Conservation (phyloP, 2,888 invertebrate species). For the Lochmaea crataegi region DNA sequence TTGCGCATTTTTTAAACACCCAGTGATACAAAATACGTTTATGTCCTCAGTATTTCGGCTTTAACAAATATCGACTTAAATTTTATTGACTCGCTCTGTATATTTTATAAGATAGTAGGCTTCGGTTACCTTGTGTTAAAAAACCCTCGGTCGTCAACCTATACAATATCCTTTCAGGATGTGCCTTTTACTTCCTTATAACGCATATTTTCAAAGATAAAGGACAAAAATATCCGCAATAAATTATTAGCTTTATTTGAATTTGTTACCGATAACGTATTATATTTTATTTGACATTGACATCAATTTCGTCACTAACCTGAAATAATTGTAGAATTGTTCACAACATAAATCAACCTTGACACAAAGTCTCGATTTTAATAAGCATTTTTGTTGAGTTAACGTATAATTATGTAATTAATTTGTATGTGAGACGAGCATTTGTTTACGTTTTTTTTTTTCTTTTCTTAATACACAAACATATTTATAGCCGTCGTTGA, state of each 20-base stretch:
- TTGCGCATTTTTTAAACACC: too few species aligned
- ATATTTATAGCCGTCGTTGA: too few species aligned
- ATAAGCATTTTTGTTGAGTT: background rate
- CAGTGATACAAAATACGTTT: too few species aligned
- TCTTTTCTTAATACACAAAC: too few species aligned
- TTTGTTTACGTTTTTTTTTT: background rate
- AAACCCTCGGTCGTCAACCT: background rate
- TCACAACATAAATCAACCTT: conserved; percentile 3
- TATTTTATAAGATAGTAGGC: too few species aligned
- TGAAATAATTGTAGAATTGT: conserved; percentile 6
- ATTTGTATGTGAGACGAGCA: background rate
- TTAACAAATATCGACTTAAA: too few species aligned
- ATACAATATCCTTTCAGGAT: background rate
- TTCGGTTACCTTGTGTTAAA: too few species aligned
- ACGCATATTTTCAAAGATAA: background rate
- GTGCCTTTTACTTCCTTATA: background rate
- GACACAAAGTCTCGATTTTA: conserved; percentile 3
- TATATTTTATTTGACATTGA: background rate
- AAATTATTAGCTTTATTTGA: background rate
- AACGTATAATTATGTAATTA: background rate
- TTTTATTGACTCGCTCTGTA: too few species aligned
- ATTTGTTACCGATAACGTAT: conserved; percentile 4
- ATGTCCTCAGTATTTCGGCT: too few species aligned
- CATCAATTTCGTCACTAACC: background rate
- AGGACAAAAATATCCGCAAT: background rate